phyloP scores from a whole-genome alignment of 2,888 invertebrate genomes.

The Drosophila bunnanda region DNA sequence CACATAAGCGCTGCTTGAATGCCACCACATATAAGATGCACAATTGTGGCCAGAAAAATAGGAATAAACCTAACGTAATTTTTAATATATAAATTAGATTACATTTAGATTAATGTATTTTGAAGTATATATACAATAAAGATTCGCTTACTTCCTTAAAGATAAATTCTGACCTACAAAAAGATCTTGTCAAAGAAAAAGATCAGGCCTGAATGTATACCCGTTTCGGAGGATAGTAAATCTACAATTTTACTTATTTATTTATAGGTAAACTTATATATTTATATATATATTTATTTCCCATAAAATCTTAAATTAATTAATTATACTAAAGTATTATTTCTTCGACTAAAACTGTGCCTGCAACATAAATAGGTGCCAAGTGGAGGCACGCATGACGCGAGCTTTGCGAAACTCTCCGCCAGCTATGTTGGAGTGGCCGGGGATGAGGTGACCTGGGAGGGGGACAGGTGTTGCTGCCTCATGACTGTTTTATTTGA shows the following conservation, averaged over 20 bases:
- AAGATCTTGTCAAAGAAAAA: neutral
- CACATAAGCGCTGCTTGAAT: slow-evolving; percentile 18
- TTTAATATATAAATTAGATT: neutral
- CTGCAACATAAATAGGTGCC: slow-evolving; percentile 64
- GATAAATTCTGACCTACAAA: neutral
- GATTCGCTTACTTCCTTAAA: neutral
- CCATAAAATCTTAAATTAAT: neutral
- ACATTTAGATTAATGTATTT: no score
- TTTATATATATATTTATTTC: neutral
- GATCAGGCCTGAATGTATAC: neutral
- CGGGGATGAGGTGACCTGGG: slow-evolving; percentile 7
- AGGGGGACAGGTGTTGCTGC: slow-evolving; percentile 32
- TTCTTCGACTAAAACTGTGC: slow-evolving; percentile 1
- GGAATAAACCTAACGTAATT: neutral
- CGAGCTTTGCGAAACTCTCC: slow-evolving; percentile 66
- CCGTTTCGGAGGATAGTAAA: neutral
- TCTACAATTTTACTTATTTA: neutral
- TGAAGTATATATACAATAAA: neutral
- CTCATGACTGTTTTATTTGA: slow-evolving; percentile 77
- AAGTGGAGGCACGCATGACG: slow-evolving; percentile 77
- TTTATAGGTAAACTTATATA: neutral
- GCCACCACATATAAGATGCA: slow-evolving; percentile 21
- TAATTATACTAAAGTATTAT: neutral
- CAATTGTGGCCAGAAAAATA: slow-evolving; percentile 5
- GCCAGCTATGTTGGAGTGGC: slow-evolving; percentile 15